Base-by-base conservation (phyloP, 2,888 invertebrate genomes). In the Brachypterus glaber region DNA sequence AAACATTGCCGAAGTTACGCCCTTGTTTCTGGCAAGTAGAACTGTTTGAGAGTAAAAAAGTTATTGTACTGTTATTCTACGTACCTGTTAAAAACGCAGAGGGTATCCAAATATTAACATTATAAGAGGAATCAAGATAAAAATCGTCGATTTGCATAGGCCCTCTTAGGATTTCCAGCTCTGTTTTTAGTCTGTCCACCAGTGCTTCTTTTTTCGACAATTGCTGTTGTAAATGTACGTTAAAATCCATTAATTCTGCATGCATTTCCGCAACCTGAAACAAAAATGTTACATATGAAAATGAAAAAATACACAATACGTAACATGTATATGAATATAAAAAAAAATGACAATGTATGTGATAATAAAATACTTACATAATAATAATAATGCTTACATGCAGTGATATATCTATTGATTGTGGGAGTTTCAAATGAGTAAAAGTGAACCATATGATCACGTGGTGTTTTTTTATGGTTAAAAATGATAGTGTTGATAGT, bases 211-310 rank as follows among this genome's bases (percentile, higher is more conserved):
- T 78, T 39, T 72, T 67, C 43, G 76, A 74, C 34, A 91, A 64
- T 30, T 79, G 72, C 48, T 76, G 70, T 57, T 87, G 88, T 42
- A 92, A 70, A 58, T 82, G 71, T 37, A 86, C 82, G 66, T 91
- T 91, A 54, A 91, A 88, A 62, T 91, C 90, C 84, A 91, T 88
- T 35, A 92, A 67, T 60, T 92, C 91, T 0, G 88, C 90, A 57
- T 91, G 91, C 91, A 92, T 92, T 67, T 91, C 88, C 2, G 91
- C 90, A 1, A 91, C 88, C 82, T 85, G 53, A 9, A 45, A 57
- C 68, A 13, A 4, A n/a, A n/a, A n/a, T n/a, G n/a, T n/a, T n/a
- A n/a, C n/a, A n/a, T n/a, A n/a, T n/a, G 7, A 29, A 29, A 12
- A 29, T 9, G 11, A 9, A 29, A 9, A 29, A 7, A 29, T 29